Conservation (phyloP, 2,797 vertebrate genomes). For the Acanthis flammea region DNA sequence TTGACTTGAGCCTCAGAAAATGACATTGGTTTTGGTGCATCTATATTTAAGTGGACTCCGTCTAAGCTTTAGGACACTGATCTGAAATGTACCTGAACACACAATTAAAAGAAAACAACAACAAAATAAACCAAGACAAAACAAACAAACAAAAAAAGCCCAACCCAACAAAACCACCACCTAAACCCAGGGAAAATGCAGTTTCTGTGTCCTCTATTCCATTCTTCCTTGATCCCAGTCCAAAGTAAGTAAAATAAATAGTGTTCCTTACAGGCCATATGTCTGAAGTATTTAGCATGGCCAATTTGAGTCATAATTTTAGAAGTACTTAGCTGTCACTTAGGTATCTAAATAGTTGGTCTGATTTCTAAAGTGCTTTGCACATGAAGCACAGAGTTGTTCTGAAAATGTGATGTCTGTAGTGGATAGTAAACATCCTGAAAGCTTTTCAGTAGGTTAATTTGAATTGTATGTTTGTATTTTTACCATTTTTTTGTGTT, state of each 20-base stretch:
- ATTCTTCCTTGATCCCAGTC: not conserved
- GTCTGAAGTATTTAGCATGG: not conserved
- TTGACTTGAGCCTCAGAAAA: not conserved
- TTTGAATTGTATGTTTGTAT: not conserved
- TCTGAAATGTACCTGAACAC: not conserved
- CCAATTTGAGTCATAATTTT: not conserved
- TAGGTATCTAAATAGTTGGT: not conserved
- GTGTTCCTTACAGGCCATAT: not conserved
- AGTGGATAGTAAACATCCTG: not conserved
- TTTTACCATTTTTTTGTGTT: not conserved
- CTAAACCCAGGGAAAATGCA: not conserved
- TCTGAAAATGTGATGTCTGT: not conserved
- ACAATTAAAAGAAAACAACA: not conserved
- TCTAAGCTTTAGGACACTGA: not conserved
- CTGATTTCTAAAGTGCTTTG: not conserved
- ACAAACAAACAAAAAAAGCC: not conserved
- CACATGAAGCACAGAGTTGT: not conserved
- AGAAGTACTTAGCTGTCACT: not conserved
- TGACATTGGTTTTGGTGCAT: not conserved
- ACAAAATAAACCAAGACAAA: not conserved
- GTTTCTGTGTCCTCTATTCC: not conserved
- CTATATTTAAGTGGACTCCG: not conserved
- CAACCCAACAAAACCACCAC: not conserved
- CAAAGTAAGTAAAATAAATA: slow-evolving; percentile 2
- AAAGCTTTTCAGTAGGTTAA: not conserved